These are phyloP conservation scores for Cheilosia grossa DNA, from an alignment of 2,888 invertebrate genomes.

Conservation along the genomic window DNA sequence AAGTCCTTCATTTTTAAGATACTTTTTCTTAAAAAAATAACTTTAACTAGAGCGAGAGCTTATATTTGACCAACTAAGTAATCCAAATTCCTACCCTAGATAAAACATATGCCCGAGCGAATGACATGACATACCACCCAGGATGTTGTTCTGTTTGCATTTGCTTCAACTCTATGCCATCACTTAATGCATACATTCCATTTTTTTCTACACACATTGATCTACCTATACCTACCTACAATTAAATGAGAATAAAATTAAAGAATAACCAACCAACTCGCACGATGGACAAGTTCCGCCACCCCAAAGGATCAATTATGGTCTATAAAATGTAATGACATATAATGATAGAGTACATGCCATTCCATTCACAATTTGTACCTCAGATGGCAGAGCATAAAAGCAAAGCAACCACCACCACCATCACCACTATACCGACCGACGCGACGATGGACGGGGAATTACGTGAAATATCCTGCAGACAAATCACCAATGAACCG, in stretches of 20 bases:
- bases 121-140: not conserved
- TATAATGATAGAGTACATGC: slow-evolving; percentile 82
- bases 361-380: slow-evolving; percentile 73
- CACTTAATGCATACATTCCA: slow-evolving; percentile 63
- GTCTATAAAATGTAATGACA: slow-evolving; percentile 83
- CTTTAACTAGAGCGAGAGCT: too few species aligned
- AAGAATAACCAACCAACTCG: slow-evolving; percentile 53
- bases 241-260: slow-evolving; percentile 19
- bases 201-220: slow-evolving; percentile 26
- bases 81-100: too few species aligned
- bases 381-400: slow-evolving; percentile 63
- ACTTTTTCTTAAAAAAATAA: too few species aligned
- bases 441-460: slow-evolving; percentile 19
- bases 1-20: too few species aligned
- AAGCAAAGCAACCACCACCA: slow-evolving; percentile 21
- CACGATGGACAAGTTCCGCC: slow-evolving; percentile 69
- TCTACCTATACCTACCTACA: slow-evolving; percentile 1
- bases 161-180: slow-evolving; percentile 57
- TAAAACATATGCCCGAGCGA: not conserved
- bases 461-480: slow-evolving; percentile 74
- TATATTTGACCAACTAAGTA: too few species aligned
- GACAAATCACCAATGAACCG: slow-evolving; percentile 73
- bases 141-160: not conserved
- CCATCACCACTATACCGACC: slow-evolving; percentile 11
- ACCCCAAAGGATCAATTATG: slow-evolving; percentile 75